Base-by-base conservation (phyloP, 2,888 invertebrate species). In the Agrochola lychnidis region DNA sequence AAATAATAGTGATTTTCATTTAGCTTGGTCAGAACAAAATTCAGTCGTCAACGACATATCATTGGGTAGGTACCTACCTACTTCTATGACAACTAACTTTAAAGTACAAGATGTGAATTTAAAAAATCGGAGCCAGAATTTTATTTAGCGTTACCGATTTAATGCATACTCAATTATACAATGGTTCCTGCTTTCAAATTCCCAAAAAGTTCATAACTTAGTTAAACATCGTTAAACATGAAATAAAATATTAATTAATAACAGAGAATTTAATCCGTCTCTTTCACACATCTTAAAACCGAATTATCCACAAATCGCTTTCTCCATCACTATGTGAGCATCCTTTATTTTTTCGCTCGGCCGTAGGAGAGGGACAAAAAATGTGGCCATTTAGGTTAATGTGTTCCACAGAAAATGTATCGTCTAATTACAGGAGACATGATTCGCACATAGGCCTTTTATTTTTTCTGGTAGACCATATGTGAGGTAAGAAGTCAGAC, bases 341-440 rank as follows among this genome's bases (percentile, higher is more conserved):
- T 16, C 67, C 72, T 79, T 73, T 70, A 77, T 86, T 91, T 90
- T 90, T 92, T 85, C 84, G 85, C 81, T 87, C 81, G 82, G 70
- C 80, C 80, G 81, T 76, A 77, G 62, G 83, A 88, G 78, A 85
- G 82, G 84, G 88, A 90, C 88, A 91, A 91, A 92, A 91, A 92
- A 89, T 83, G 64, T 48, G 87, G 88, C 87, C 91, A 93, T 94
- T 93, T 91, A 90, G 90, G 91, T 91, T 93, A 94, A 94, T 93
- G 91, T 89, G 91, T 90, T 86, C 84, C 87, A 81, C 86, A 80
- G 91, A 91, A 90, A 92, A 93, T 92, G 93, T 93, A 93, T 93
- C 90, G 92, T 90, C 92, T 94, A 94, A 94, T 94, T 94, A 94
- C 90, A 84, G 88, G 84, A 88, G 90, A 91, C 86, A 82, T 89